Evolutionary conservation across 2,797 vertebrate genomes (phyloP), one percentile per base, ranked within the genome.

Genomic region (Amblyraja radiata): DNA sequence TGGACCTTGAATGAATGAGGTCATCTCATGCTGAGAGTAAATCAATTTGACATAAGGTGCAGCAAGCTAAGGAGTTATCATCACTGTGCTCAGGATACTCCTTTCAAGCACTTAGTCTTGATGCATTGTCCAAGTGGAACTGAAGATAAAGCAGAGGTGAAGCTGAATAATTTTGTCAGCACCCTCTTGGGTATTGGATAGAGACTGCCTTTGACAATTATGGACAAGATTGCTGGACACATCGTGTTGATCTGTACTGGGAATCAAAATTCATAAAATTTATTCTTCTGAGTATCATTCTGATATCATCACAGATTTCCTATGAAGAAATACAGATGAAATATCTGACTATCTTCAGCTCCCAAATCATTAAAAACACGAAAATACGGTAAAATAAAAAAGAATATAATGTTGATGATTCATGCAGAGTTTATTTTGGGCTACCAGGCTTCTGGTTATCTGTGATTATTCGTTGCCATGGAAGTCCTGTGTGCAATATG

Each of bases 401-500:
- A 74, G 90, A 76, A 92, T 46, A 92, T 76, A 58, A 74, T 76
- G 39, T 39, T 76, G 90, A 92, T 92, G 90, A 92, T 71, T 92
- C 90, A 92, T 92, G 39, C 73, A 46, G 14, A 11, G 71, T 92
- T 92, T 92, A 92, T 92, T 92, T 92, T 92, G 71, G 46, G 68
- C 90, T 58, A 76, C 28, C 68, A 58, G 76, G 90, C 90, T 28
- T 76, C 71, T 92, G 90, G 71, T 39, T 76, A 76, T 74, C 90
- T 92, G 39, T 76, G 90, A 92, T 92, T 92, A 92, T 76, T 46
- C 25, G 71, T 92, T 92, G 90, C 71, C n/a, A 92, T 92, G 90
- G 71, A 63, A 92, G 46, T 92, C 71, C 36, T 58, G 46, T 6
- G 28, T 54, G 46, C 90, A 58, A 58, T 76, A 58, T 92, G 39